Evolutionary conservation across 1,140 invertebrate species (phyloP).

Genomic region (Cardiocondyla obscurior): DNA sequence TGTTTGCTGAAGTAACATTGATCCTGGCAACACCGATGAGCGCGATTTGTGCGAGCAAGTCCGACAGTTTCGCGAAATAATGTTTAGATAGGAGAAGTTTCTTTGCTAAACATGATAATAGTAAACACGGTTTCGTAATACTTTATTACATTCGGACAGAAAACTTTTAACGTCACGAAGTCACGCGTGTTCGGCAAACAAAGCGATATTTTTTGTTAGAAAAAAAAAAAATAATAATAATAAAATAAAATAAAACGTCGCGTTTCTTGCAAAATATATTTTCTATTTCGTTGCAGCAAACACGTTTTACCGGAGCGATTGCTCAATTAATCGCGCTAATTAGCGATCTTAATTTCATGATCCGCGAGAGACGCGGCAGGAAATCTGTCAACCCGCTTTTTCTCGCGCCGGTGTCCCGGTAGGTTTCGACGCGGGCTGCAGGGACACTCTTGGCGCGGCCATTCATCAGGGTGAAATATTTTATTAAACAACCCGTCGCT

Average conservation of each 20-base stretch:
- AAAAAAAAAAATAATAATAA: too few species aligned
- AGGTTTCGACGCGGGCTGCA: background rate
- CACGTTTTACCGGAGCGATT: background rate
- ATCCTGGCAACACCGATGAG: background rate
- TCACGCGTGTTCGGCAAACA: background rate
- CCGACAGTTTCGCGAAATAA: background rate
- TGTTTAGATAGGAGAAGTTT: background rate
- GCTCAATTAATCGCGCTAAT: slow-evolving; percentile 17
- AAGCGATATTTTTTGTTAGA: background rate
- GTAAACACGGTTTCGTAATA: background rate
- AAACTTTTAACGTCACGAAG: background rate
- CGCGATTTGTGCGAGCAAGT: background rate
- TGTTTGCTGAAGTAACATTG: background rate
- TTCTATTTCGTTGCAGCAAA: background rate
- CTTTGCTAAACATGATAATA: background rate
- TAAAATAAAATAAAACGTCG: too few species aligned
- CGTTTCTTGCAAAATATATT: background rate
- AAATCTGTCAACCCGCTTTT: slow-evolving; percentile 13
- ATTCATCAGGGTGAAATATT: slow-evolving; percentile 64
- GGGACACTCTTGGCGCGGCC: slow-evolving; percentile 22
- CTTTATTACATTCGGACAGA: background rate
- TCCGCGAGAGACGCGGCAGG: background rate
- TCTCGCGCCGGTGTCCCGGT: background rate
- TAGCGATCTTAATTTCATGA: slow-evolving; percentile 36
- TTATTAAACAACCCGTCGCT: slow-evolving; percentile 64